Conservation (phyloP, 2,113 vertebrate genomes). For the Redunca redunca region DNA sequence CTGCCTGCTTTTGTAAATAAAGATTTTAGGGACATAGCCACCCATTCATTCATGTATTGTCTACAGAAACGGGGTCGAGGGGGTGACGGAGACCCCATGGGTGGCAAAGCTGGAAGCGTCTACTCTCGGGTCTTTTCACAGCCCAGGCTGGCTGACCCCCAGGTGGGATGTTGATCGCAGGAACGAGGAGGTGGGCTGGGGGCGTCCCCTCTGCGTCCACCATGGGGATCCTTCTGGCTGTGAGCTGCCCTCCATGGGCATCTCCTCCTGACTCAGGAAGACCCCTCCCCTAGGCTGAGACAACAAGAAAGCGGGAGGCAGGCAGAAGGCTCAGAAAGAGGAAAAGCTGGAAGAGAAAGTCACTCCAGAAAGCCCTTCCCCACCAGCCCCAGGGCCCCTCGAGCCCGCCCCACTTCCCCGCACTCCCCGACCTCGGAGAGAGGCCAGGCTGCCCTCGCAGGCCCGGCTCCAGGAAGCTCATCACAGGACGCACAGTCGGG, state of each 20-base stretch:
- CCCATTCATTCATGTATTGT: accelerated
- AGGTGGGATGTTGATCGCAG: background rate
- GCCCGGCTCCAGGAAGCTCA: conserved; percentile 59
- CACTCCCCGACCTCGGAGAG: conserved; percentile 30
- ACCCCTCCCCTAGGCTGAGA: background rate
- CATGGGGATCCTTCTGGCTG: accelerated
- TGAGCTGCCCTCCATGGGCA: background rate
- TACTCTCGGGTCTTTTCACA: background rate
- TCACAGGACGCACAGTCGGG: conserved; percentile 74
- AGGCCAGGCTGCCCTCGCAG: conserved; percentile 75
- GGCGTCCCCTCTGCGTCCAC: background rate
- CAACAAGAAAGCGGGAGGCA: accelerated
- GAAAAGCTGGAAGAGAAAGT: background rate
- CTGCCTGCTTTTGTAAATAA: background rate
- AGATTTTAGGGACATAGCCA: background rate
- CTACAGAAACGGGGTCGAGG: accelerated
- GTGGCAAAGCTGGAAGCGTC: background rate
- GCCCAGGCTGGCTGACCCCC: background rate
- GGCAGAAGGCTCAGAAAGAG: background rate
- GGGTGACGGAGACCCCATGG: accelerated
- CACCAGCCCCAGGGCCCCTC: background rate
- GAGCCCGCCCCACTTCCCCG: background rate
- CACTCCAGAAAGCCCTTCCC: background rate
- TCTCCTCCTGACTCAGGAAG: background rate
- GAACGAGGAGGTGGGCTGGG: accelerated